A percentile compares a stretch with the other conserved stretches of the same genome.
Evolutionary conservation across 2,113 vertebrate genomes (phyloP).

Genomic region (Puma concolor): DNA sequence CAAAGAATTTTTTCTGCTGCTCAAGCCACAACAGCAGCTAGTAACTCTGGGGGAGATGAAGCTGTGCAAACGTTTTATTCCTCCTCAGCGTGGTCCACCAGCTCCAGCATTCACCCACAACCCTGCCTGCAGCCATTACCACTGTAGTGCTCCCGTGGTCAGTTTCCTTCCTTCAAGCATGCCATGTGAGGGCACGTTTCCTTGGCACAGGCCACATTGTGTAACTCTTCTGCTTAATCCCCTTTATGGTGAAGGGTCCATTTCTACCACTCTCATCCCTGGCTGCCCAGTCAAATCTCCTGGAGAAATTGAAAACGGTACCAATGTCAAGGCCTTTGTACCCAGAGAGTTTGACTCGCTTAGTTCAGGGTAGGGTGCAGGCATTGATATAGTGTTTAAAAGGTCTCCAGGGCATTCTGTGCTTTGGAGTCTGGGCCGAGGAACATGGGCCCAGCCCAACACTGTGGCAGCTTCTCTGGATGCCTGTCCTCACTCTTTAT

Average conservation of each 20-base stretch:
- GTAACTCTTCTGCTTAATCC: background rate
- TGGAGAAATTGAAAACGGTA: background rate
- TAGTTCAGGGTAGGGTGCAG: background rate
- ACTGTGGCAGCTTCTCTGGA: background rate
- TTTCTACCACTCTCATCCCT: background rate
- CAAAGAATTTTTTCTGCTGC: background rate
- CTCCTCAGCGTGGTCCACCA: background rate
- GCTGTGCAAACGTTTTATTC: background rate
- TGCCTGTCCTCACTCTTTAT: background rate
- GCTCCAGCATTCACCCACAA: background rate
- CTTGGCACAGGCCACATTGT: background rate
- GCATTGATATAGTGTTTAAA: background rate
- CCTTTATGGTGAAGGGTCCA: background rate
- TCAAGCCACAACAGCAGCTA: background rate
- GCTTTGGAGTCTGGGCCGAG: background rate
- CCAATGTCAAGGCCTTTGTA: background rate
- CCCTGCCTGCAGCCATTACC: background rate
- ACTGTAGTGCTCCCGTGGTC: no score
- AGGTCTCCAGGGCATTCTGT: background rate
- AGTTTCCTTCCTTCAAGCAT: background rate
- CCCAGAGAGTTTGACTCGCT: background rate
- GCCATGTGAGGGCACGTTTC: background rate
- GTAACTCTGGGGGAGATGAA: background rate
- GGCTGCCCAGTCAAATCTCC: background rate
- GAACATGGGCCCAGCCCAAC: fast-evolving